A percentile compares a stretch with the other conserved stretches of the same genome.
These are phyloP conservation scores for pig (Sus scrofa) DNA, from an alignment of 2,113 vertebrate genomes.

Conservation along the genomic window T2T-Sscrofa CM000820.6:44741001-44741500, in stretches of 20 bases:
- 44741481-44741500: background rate
- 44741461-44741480: background rate
- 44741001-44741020: constrained; percentile 12
- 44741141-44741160: background rate
- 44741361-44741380: background rate
- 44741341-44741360: background rate
- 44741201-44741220: background rate
- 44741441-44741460: background rate
- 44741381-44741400: background rate
- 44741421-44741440: background rate
- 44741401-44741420: background rate
- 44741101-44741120: background rate
- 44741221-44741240: background rate
- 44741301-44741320: background rate
- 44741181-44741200: background rate
- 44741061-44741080: background rate
- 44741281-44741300: background rate
- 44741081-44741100: background rate
- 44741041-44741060: constrained; percentile 23
- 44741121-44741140: background rate
- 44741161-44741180: background rate
- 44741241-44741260: background rate
- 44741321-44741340: background rate
- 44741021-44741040: constrained; percentile 36
- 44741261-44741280: background rate